Percentiles rank a stretch among this genome's conserved stretches.
These are phyloP conservation scores for Dryococelus australis DNA, from an alignment of 2,888 invertebrate genomes.

Conservation along the genomic window DNA sequence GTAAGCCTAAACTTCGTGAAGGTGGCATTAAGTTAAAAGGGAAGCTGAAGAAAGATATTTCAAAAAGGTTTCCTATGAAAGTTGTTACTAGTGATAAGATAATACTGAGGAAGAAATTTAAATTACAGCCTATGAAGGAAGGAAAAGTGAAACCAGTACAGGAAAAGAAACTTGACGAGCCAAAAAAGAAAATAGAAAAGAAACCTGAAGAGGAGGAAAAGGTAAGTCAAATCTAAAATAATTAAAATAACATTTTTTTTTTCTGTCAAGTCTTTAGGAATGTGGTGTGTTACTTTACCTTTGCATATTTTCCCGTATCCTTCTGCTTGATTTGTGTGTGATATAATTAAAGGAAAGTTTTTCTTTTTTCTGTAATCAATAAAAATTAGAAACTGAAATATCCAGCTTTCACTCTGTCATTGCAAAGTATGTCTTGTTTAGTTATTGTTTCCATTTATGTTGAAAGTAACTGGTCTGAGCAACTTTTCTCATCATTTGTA, in stretches of 20 bases:
- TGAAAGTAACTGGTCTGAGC: no score
- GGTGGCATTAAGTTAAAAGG: neutral
- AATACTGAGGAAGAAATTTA: neutral
- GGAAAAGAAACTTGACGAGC: constrained; percentile 27
- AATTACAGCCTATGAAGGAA: neutral
- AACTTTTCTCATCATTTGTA: no score
- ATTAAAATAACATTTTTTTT: constrained; percentile 1
- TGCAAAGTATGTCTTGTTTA: no score
- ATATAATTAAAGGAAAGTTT: no score
- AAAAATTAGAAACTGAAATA: no score
- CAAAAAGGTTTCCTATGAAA: constrained; percentile 37
- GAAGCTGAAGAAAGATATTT: constrained; percentile 24
- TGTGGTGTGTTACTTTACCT: neutral
- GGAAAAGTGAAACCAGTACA: neutral
- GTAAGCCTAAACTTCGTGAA: neutral
- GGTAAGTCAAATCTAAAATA: constrained; percentile 38
- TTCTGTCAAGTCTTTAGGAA: neutral
- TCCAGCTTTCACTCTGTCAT: no score
- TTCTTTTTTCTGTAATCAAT: no score
- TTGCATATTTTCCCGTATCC: neutral
- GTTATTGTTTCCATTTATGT: no score
- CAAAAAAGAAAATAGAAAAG: constrained; percentile 36
- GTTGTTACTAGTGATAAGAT: constrained; percentile 40
- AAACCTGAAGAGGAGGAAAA: constrained; percentile 44
- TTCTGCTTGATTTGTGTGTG: neutral